These are phyloP conservation scores for Baronia brevicornis DNA, from an alignment of 2,888 invertebrate species.

Conservation along the genomic window DNA sequence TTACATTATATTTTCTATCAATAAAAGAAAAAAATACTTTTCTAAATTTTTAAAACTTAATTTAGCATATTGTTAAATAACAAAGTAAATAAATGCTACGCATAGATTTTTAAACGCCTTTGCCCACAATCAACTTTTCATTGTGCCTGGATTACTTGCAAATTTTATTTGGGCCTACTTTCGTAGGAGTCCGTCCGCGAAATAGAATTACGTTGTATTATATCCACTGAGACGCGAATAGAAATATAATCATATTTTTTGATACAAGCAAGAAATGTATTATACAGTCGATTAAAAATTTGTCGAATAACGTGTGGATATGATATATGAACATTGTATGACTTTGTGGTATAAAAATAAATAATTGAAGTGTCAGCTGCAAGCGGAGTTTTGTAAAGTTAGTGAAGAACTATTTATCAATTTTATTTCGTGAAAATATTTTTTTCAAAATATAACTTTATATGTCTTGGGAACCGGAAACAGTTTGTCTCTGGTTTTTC, in stretches of 20 bases:
- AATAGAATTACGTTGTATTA: constrained; percentile 21
- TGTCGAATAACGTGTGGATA: constrained; percentile 30
- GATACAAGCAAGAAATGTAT: constrained; percentile 7
- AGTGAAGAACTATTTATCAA: too few species aligned
- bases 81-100: constrained; percentile 20
- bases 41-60: too few species aligned
- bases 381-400: constrained; percentile 25
- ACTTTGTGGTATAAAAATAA: constrained; percentile 39
- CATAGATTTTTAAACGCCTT: constrained; percentile 25
- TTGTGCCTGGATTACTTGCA: constrained; percentile 64
- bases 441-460: too few species aligned
- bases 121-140: constrained; percentile 48
- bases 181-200: constrained; percentile 18
- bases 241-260: constrained; percentile 14
- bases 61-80: constrained; percentile 40
- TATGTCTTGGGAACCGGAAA: too few species aligned
- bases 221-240: constrained; percentile 25
- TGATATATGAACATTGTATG: constrained; percentile 50
- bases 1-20: too few species aligned
- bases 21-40: too few species aligned
- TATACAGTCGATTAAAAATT: constrained; percentile 19
- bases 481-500: too few species aligned
- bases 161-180: constrained; percentile 37
- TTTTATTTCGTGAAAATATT: too few species aligned
- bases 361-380: constrained; percentile 52